Evolutionary conservation across 2,888 invertebrate species (phyloP).

Genomic region (Cantharis flavilabris): DNA sequence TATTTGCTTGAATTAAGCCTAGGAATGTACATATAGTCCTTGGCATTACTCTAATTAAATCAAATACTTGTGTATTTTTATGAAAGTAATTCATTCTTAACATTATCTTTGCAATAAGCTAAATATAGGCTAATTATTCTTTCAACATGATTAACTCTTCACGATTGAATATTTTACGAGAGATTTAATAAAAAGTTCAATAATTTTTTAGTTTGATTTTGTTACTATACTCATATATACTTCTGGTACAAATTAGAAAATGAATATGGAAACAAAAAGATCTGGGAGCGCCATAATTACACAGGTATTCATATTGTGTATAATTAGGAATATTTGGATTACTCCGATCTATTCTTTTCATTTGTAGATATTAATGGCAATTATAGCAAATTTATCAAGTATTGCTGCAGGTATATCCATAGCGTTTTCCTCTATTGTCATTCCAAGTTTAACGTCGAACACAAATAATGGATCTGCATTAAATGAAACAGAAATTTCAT

Average conservation of each 20-base stretch:
- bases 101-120: not conserved
- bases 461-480: conserved; percentile 45
- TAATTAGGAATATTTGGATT: not conserved
- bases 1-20: too few species aligned
- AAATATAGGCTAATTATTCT: not conserved
- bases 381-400: conserved; percentile 58
- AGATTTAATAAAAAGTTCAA: not conserved
- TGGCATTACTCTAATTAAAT: not conserved
- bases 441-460: conserved; percentile 54
- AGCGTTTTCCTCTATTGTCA: conserved; percentile 62
- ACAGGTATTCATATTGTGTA: not conserved
- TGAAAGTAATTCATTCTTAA: not conserved
- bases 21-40: too few species aligned
- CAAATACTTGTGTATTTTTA: not conserved
- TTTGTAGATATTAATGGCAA: conserved; percentile 56
- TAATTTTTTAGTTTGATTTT: not conserved
- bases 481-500: conserved; percentile 56
- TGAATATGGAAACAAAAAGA: not conserved
- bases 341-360: not conserved
- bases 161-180: not conserved
- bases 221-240: not conserved
- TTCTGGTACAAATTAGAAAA: too few species aligned
- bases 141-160: not conserved
- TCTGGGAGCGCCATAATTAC: not conserved
- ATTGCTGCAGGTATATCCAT: conserved; percentile 63